A percentile compares a stretch with the other conserved stretches of the same genome.
Conservation (phyloP, 2,113 vertebrate genomes). For the Romanogobio albipinnatus region DNA sequence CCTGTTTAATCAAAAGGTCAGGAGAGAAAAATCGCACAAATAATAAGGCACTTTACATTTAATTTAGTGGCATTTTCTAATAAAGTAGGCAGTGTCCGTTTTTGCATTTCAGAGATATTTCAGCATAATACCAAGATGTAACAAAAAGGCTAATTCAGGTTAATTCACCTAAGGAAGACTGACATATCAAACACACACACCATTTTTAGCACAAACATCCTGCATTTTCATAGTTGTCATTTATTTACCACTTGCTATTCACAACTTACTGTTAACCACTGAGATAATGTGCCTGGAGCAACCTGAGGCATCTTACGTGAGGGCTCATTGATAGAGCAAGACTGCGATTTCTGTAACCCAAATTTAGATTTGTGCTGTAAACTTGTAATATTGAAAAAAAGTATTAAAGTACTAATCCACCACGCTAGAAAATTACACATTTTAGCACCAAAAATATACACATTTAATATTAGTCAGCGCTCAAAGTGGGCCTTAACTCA, state of each 20-base stretch:
- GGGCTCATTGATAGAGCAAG: background rate
- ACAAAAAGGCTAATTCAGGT: background rate
- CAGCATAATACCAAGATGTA: background rate
- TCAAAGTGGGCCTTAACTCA: background rate
- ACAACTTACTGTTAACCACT: slow-evolving; percentile 4
- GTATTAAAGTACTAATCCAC: background rate
- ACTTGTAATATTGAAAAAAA: too few species aligned
- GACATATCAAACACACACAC: background rate
- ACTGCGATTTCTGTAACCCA: slow-evolving; percentile 1
- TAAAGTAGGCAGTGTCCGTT: background rate
- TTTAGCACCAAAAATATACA: background rate
- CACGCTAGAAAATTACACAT: background rate
- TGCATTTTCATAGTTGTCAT: slow-evolving; percentile 14
- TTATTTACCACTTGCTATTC: slow-evolving; percentile 17
- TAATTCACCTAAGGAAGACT: slow-evolving; percentile 2
- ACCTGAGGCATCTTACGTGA: background rate
- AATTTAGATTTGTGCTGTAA: background rate
- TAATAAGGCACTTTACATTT: background rate
- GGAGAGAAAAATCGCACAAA: background rate
- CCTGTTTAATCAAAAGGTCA: background rate
- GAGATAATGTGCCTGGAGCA: slow-evolving; percentile 19
- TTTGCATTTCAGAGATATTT: slow-evolving; percentile 6
- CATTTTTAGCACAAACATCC: background rate
- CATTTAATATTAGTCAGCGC: background rate
- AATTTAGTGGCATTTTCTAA: background rate